A percentile compares a stretch with the other conserved stretches of the same genome.
Conservation (phyloP, 2,888 invertebrate genomes). For the Mythimna pallens region DNA sequence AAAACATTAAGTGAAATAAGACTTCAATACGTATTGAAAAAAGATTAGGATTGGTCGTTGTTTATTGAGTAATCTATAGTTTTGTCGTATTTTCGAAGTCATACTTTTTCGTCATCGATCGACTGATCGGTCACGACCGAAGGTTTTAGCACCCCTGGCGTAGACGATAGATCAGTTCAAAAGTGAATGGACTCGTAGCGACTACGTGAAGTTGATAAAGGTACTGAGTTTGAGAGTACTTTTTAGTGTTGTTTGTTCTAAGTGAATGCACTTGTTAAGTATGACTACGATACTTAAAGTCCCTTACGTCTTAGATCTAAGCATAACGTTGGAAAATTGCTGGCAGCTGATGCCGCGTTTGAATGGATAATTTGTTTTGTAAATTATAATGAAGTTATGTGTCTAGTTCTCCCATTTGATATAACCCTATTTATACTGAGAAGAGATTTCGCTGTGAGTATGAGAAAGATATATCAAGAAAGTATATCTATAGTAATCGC, state of each 20-base stretch:
- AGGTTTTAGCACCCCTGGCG: too few species aligned
- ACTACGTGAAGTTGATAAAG: slow-evolving; percentile 18
- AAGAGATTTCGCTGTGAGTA: too few species aligned
- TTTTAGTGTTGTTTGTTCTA: slow-evolving; percentile 28
- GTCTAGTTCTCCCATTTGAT: not conserved
- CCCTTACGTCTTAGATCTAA: not conserved
- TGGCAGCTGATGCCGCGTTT: not conserved
- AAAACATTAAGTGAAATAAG: too few species aligned
- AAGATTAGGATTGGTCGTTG: too few species aligned
- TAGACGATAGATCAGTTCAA: slow-evolving; percentile 5
- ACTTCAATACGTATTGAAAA: too few species aligned
- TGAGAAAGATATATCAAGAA: too few species aligned
- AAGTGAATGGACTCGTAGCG: slow-evolving; percentile 34
- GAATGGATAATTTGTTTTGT: not conserved
- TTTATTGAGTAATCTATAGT: too few species aligned
- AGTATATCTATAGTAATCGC: too few species aligned
- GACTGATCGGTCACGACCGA: too few species aligned
- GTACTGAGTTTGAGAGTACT: slow-evolving; percentile 18
- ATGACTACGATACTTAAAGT: not conserved
- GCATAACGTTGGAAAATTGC: not conserved
- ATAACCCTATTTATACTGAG: not conserved
- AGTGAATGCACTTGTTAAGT: slow-evolving; percentile 6
- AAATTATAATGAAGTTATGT: not conserved
- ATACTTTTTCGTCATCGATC: too few species aligned
- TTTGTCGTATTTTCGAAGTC: too few species aligned